Evolutionary conservation across 1,140 invertebrate species (phyloP), one percentile per base, ranked within the genome.

Genomic region (Telenomus remus): DNA sequence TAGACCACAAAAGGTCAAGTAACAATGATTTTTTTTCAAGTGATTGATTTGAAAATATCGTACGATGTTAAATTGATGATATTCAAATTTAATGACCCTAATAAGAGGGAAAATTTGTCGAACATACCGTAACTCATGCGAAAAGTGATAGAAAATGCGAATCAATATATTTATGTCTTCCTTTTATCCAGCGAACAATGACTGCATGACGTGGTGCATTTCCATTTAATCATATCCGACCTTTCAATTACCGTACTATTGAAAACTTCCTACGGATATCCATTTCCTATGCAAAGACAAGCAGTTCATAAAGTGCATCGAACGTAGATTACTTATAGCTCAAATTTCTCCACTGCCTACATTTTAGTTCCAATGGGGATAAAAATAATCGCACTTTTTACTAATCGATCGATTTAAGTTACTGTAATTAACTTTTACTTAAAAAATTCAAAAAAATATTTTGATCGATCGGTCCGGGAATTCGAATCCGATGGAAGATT

Each of bases 201-300:
- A 60, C 49, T 69, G 43, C 35, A 35, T 51, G 56, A 69, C 56
- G 9, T 34, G 12, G 15, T 33, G 46, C 35, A 61, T 70, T 70
- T 69, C 50, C 49, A 69, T 37, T 59, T 54, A 59, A 69, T 69
- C 65, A 69, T 53, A 42, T 49, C 19, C 39, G 37, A 70, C 51
- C 66, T 70, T 61, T 60, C 56, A 55, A 70, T 69, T 69, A 69
- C 44, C 4, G 43, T 16, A n/a, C 56, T 69, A 60, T 69, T 61
- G 57, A 61, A 61, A 66, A 63, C 68, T 33, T 61, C 68, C 68
- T 63, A 71, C 68, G 57, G 53, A 71, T 61, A 71, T 53, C 53
- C 27, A 71, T 63, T 71, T 71, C 47, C 68, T 50, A 6, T 44
- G 12, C 59, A 42, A 46, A 71, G 57, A 61, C 68, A 61, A 71